Conservation (phyloP, 1,140 invertebrate genomes). For the Atta texana region DNA sequence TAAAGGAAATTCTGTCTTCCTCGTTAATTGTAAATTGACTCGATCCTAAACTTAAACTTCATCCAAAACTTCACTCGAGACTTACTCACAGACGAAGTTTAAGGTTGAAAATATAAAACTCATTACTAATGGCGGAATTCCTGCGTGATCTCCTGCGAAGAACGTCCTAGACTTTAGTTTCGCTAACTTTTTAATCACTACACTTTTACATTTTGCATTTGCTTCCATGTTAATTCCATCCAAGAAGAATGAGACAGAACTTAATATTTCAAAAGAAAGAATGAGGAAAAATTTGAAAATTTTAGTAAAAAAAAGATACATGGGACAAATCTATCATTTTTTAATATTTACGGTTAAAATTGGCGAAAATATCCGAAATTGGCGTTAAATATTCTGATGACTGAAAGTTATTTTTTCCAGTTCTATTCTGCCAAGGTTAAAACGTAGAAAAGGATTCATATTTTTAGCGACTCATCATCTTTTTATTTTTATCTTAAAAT, state of each 20-base stretch:
- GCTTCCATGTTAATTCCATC: neutral
- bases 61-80: constrained; percentile 14
- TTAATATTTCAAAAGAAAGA: neutral
- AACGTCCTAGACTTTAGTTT: neutral
- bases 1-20: constrained; percentile 26
- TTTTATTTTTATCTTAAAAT: neutral
- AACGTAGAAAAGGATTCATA: constrained; percentile 1
- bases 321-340: neutral
- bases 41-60: constrained; percentile 24
- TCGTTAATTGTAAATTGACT: constrained; percentile 38
- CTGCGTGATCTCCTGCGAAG: neutral
- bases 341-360: constrained; percentile 6
- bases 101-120: constrained; percentile 23
- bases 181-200: constrained; percentile 22
- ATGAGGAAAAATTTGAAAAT: neutral
- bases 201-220: constrained; percentile 17
- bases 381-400: neutral
- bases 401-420: neutral
- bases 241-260: neutral
- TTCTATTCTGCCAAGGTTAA: neutral
- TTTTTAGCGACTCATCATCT: constrained; percentile 3
- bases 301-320: neutral
- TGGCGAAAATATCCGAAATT: constrained; percentile 19
- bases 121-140: constrained; percentile 27
- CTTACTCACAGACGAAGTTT: constrained; percentile 14